Percentiles rank a stretch among this genome's conserved stretches.
Conservation (phyloP, 2,113 vertebrate genomes). For the Myotis davidii region DNA sequence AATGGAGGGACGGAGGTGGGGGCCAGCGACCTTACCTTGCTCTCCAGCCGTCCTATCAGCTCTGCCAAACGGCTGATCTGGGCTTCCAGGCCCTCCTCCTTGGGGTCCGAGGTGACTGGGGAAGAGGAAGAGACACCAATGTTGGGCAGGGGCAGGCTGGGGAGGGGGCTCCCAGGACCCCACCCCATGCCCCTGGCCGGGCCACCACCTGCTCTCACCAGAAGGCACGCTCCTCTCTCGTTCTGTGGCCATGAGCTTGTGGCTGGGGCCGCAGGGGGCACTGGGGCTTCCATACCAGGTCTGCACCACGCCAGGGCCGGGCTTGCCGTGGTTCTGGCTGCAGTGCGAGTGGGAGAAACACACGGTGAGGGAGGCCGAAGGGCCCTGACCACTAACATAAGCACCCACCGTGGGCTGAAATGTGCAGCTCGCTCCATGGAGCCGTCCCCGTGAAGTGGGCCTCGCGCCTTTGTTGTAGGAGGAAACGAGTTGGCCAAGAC, state of each 20-base stretch:
- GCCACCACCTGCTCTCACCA: slow-evolving; percentile 80
- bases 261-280: slow-evolving; percentile 88
- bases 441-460: rapidly evolving
- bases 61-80: slow-evolving; percentile 96
- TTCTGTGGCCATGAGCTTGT: slow-evolving; percentile 88
- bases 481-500: neutral
- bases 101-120: slow-evolving; percentile 86
- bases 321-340: slow-evolving; percentile 90
- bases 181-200: rapidly evolving
- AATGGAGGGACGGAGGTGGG: rapidly evolving
- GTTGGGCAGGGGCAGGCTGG: neutral
- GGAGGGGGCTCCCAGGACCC: neutral
- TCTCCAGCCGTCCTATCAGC: slow-evolving; percentile 95
- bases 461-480: rapidly evolving
- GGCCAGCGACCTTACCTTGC: slow-evolving; percentile 87
- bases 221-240: slow-evolving; percentile 87
- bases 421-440: rapidly evolving
- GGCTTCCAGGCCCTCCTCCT: slow-evolving; percentile 92
- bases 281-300: slow-evolving; percentile 85
- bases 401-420: rapidly evolving
- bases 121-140: neutral
- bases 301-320: slow-evolving; percentile 83
- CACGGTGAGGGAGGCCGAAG: rapidly evolving
- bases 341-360: neutral
- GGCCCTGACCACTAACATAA: neutral